A percentile compares a stretch with the other conserved stretches of the same genome.
Evolutionary conservation across 2,113 vertebrate genomes (phyloP).

Genomic region (Labeo catla): DNA sequence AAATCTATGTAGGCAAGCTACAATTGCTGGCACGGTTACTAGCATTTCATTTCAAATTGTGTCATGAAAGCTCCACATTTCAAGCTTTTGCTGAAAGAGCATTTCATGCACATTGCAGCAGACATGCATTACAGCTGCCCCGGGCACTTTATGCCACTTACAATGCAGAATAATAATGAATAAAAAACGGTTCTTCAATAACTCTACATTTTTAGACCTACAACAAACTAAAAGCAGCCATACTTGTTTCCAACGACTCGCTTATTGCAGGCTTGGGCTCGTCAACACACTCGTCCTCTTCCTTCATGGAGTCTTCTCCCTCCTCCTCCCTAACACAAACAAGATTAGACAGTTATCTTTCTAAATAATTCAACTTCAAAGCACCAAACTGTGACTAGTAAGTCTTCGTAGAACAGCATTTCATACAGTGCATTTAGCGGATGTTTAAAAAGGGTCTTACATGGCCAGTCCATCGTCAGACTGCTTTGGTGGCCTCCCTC

Average conservation of each 20-base stretch:
- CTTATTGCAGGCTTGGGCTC: constrained; percentile 17
- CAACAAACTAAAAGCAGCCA: not conserved
- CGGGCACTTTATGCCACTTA: constrained; percentile 3
- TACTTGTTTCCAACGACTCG: not conserved
- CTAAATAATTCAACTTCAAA: not conserved
- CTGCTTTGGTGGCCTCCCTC: constrained; percentile 93
- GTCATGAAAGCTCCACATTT: not conserved
- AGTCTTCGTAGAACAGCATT: not conserved
- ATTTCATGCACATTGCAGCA: constrained; percentile 14
- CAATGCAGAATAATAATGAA: constrained; percentile 5
- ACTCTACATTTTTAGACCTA: not conserved
- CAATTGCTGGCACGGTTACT: not conserved
- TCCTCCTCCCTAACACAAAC: constrained; percentile 31
- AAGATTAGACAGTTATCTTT: not conserved
- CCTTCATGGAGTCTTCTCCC: not conserved
- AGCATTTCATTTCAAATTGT: not conserved
- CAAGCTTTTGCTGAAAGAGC: not conserved
- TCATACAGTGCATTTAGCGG: not conserved
- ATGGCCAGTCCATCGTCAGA: constrained; percentile 78
- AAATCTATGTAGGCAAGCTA: not conserved
- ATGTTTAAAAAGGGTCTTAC: constrained; percentile 68
- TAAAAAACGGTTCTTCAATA: not conserved
- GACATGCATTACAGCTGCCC: not conserved
- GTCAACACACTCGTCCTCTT: constrained; percentile 65
- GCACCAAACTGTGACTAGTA: not conserved